Evolutionary conservation across 2,113 vertebrate genomes (phyloP).

Genomic region (Urocitellus parryii): DNA sequence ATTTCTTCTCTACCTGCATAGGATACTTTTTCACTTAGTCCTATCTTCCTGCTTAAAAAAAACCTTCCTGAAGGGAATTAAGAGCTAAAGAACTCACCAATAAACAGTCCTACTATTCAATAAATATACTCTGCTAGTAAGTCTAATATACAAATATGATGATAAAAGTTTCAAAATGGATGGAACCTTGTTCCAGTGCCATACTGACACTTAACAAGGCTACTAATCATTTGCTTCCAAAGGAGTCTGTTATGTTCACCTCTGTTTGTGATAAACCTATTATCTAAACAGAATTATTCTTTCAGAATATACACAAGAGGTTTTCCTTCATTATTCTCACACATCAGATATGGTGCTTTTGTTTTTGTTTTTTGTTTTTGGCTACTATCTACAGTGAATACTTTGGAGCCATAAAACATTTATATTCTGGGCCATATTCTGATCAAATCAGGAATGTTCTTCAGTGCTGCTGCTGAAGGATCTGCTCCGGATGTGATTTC

Average conservation of each 20-base stretch:
- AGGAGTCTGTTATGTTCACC: slow-evolving; percentile 82
- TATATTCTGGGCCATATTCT: slow-evolving; percentile 14
- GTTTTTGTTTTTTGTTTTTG: slow-evolving; percentile 3
- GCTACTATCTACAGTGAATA: slow-evolving; percentile 83
- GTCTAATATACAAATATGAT: slow-evolving; percentile 75
- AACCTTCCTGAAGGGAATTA: background rate
- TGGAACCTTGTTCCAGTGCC: slow-evolving; percentile 53
- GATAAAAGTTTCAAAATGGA: slow-evolving; percentile 68
- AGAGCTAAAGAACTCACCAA: slow-evolving; percentile 66
- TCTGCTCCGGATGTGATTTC: slow-evolving; percentile 97
- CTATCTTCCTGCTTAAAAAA: slow-evolving; percentile 10
- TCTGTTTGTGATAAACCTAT: slow-evolving; percentile 87
- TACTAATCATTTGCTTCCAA: slow-evolving; percentile 77
- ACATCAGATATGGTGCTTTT: slow-evolving; percentile 83
- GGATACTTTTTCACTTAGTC: slow-evolving; percentile 24
- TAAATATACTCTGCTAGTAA: slow-evolving; percentile 76
- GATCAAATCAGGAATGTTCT: slow-evolving; percentile 94
- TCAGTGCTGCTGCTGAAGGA: slow-evolving; percentile 96
- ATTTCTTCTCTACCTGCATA: background rate
- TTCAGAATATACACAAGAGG: slow-evolving; percentile 83
- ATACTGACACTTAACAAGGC: slow-evolving; percentile 47
- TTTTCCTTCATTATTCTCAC: slow-evolving; percentile 82
- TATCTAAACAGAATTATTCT: slow-evolving; percentile 85
- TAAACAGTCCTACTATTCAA: slow-evolving; percentile 69
- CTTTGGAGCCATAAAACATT: slow-evolving; percentile 76